A percentile compares a stretch with the other conserved stretches of the same genome.
Evolutionary conservation across 1,140 invertebrate genomes (phyloP).

Genomic region (Cardiocondyla obscurior): DNA sequence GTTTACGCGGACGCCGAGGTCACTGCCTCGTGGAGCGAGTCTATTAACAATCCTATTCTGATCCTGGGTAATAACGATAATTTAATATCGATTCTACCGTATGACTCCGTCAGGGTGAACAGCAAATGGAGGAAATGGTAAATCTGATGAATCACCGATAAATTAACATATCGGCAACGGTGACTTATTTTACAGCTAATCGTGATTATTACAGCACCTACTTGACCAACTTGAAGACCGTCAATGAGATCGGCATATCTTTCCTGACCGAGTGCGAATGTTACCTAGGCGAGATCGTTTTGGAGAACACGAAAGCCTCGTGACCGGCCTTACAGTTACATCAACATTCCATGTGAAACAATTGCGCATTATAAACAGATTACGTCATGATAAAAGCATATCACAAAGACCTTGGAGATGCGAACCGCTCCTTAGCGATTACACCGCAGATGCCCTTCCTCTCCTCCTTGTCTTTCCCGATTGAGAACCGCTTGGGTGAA

Average conservation of each 20-base stretch:
- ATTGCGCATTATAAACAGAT: slow-evolving; percentile 48
- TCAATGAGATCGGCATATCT: slow-evolving; percentile 78
- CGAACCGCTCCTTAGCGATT: slow-evolving; percentile 4
- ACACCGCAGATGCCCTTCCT: not conserved
- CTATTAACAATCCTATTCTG: slow-evolving; percentile 65
- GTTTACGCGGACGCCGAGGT: slow-evolving; percentile 66
- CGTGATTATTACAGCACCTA: slow-evolving; percentile 68
- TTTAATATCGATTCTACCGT: slow-evolving; percentile 64
- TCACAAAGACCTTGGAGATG: slow-evolving; percentile 39
- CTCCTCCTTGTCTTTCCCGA: not conserved
- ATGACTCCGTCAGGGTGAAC: slow-evolving; percentile 63
- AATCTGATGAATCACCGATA: not conserved
- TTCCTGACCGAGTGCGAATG: slow-evolving; percentile 67
- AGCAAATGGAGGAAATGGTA: slow-evolving; percentile 79
- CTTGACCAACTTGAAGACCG: slow-evolving; percentile 72
- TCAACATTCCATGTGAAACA: slow-evolving; percentile 42
- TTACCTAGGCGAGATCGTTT: slow-evolving; percentile 77
- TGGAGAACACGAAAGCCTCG: slow-evolving; percentile 62
- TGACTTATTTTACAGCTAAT: not conserved
- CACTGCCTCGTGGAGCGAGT: not conserved
- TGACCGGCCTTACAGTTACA: slow-evolving; percentile 8
- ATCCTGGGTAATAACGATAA: slow-evolving; percentile 74
- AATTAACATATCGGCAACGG: not conserved
- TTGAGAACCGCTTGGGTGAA: slow-evolving; percentile 73
- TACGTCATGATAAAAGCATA: slow-evolving; percentile 59